Evolutionary conservation across 2,797 vertebrate species (phyloP).

Genomic region (Enteromius anoplus): DNA sequence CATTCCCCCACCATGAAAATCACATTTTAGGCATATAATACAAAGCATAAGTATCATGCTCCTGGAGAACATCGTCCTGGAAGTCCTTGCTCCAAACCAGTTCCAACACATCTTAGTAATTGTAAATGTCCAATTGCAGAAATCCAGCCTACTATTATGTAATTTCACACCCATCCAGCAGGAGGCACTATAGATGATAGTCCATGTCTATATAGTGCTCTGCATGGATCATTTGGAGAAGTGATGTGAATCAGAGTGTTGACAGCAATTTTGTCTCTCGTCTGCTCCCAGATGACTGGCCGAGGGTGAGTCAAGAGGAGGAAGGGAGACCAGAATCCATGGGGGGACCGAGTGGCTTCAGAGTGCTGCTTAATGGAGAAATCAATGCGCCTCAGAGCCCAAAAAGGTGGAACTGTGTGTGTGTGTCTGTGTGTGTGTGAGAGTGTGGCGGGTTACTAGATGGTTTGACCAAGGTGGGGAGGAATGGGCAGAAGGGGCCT

Average conservation of each 20-base stretch:
- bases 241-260: constrained; percentile 43
- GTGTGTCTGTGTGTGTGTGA: background rate
- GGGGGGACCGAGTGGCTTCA: constrained; percentile 50
- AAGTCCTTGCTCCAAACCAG: background rate
- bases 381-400: constrained; percentile 64
- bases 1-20: background rate
- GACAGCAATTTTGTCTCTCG: constrained; percentile 41
- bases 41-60: background rate
- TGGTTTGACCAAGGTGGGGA: constrained; percentile 43
- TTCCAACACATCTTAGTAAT: background rate
- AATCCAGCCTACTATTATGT: background rate
- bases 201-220: background rate
- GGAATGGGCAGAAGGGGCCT: constrained; percentile 45
- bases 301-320: constrained; percentile 47
- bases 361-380: constrained; percentile 69
- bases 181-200: background rate
- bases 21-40: background rate
- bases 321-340: constrained; percentile 38
- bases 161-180: constrained; percentile 16
- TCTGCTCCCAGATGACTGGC: constrained; percentile 32
- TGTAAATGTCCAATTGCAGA: background rate
- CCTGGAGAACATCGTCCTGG: background rate
- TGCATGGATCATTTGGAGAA: constrained; percentile 32
- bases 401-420: constrained; percentile 24
- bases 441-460: background rate